These are phyloP conservation scores for Amblyopsis rosae DNA, from an alignment of 2,113 vertebrate genomes.

Conservation along the genomic window DNA sequence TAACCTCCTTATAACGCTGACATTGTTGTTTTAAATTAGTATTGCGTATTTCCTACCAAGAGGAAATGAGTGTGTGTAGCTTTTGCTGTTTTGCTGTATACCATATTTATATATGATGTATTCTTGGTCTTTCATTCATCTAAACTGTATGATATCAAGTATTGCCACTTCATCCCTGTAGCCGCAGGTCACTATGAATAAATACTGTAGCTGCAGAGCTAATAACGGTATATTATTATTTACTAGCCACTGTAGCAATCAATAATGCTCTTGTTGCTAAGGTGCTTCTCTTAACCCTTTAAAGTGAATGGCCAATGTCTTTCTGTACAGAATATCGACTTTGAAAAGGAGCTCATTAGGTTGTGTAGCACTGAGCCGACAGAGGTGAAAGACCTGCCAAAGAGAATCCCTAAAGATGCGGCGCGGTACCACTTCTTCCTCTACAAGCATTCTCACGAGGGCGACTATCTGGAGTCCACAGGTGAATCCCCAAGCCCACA, in stretches of 20 bases:
- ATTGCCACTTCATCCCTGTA: too few species aligned
- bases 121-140: too few species aligned
- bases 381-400: conserved; percentile 90
- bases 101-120: too few species aligned
- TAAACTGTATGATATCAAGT: too few species aligned
- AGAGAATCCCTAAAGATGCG: conserved; percentile 90
- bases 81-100: too few species aligned
- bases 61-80: too few species aligned
- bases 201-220: too few species aligned
- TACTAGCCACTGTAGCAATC: neutral
- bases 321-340: conserved; percentile 88
- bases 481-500: conserved; percentile 67
- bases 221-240: too few species aligned
- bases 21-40: too few species aligned
- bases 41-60: too few species aligned
- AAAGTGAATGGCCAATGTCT: neutral
- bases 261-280: neutral
- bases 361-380: conserved; percentile 88
- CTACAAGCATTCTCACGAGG: conserved; percentile 95
- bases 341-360: conserved; percentile 88
- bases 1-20: neutral
- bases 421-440: conserved; percentile 97
- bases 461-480: conserved; percentile 93
- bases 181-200: too few species aligned
- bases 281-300: neutral